Percentiles rank a stretch among this genome's conserved stretches.
phyloP scores from a whole-genome alignment of 2,888 invertebrate species.

The Idaea aversata region DNA sequence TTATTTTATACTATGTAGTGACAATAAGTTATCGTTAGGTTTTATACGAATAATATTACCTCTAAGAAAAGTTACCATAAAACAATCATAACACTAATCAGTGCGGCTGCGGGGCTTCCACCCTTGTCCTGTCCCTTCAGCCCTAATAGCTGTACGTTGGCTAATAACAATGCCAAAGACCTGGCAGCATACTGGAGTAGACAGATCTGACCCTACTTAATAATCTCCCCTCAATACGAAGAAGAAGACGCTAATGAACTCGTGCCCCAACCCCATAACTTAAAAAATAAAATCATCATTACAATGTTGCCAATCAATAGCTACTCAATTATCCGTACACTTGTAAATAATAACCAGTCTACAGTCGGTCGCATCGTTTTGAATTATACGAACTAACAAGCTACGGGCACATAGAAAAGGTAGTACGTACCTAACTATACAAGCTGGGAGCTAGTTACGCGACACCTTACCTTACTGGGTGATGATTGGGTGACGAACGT shows the following conservation, averaged over 20 bases:
- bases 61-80: too few relatives aligned
- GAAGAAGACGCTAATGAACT: neutral
- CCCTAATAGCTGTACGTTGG: too few relatives aligned
- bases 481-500: conserved; percentile 5
- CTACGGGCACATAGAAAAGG: conserved; percentile 9
- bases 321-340: conserved; percentile 16
- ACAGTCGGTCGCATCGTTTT: conserved; percentile 37
- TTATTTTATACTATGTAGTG: too few relatives aligned
- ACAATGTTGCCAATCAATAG: conserved; percentile 5
- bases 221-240: too few relatives aligned
- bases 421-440: conserved; percentile 1
- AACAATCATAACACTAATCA: too few relatives aligned
- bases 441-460: neutral
- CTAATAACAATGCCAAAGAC: too few relatives aligned
- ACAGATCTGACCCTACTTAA: too few relatives aligned
- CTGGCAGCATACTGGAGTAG: too few relatives aligned
- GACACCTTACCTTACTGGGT: conserved; percentile 8
- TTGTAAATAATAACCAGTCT: conserved; percentile 3
- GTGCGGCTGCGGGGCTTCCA: too few relatives aligned
- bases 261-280: neutral
- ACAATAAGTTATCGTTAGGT: too few relatives aligned
- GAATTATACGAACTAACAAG: conserved; percentile 55
- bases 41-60: too few relatives aligned
- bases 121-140: too few relatives aligned
- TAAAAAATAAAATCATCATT: neutral